A percentile compares a stretch with the other conserved stretches of the same genome.
Conservation (phyloP, 1,140 invertebrate species). For the Mylabris phalerata region DNA sequence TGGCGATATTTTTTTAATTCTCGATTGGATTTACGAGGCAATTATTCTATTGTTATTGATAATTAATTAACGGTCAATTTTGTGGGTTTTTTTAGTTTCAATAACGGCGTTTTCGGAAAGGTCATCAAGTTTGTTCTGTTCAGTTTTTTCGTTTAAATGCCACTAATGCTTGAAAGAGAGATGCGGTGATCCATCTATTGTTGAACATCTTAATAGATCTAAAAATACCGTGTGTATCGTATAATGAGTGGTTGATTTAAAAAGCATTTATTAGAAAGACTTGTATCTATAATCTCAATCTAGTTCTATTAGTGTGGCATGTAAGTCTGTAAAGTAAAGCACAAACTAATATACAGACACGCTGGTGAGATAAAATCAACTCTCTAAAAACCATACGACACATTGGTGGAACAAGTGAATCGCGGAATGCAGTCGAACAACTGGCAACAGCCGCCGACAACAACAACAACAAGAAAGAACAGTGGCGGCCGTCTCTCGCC, state of each 20-base stretch:
- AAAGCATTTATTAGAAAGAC: background rate
- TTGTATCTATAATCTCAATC: constrained; percentile 25
- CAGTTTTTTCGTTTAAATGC: no score
- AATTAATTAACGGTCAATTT: no score
- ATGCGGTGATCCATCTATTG: no score
- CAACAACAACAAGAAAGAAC: background rate
- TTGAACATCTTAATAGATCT: constrained; percentile 10
- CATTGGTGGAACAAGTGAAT: constrained; percentile 30
- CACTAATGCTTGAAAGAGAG: no score
- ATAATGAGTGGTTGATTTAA: no score
- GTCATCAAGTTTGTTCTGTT: no score
- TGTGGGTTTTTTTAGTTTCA: no score
- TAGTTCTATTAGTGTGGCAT: constrained; percentile 28
- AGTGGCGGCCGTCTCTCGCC: constrained; percentile 28
- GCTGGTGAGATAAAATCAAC: constrained; percentile 8
- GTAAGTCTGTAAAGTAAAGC: constrained; percentile 24
- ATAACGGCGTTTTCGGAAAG: no score
- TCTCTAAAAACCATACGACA: constrained; percentile 7
- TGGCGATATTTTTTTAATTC: constrained; percentile 14
- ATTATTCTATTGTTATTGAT: background rate
- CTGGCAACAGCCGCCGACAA: background rate
- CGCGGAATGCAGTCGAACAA: constrained; percentile 33
- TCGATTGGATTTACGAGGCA: constrained; percentile 14
- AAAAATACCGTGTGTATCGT: background rate
- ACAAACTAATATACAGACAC: constrained; percentile 13